Conservation (phyloP, 2,888 invertebrate species). For the Drosophila tripunctata region DNA sequence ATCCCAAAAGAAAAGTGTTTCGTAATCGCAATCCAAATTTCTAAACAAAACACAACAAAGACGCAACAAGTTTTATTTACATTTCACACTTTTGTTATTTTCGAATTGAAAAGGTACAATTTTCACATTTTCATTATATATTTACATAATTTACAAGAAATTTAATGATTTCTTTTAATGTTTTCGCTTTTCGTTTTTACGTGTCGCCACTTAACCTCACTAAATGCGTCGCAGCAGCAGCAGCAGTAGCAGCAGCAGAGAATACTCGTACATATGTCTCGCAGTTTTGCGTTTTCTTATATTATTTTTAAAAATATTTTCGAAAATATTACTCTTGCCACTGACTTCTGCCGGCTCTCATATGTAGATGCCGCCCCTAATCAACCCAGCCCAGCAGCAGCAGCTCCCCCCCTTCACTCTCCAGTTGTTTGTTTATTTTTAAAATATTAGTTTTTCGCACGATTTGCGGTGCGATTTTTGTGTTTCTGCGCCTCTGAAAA, state of each 20-base stretch:
- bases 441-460: slow-evolving; percentile 69
- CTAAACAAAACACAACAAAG: slow-evolving; percentile 2
- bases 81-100: not conserved
- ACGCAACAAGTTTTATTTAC: slow-evolving; percentile 46
- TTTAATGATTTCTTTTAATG: slow-evolving; percentile 20
- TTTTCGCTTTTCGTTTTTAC: slow-evolving; percentile 10
- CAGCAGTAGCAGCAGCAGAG: too few relatives aligned
- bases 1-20: slow-evolving; percentile 59
- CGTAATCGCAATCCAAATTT: slow-evolving; percentile 63
- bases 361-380: slow-evolving; percentile 14
- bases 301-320: slow-evolving; percentile 67
- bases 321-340: slow-evolving; percentile 58
- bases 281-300: slow-evolving; percentile 16
- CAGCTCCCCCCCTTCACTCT: not conserved
- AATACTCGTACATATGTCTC: too few relatives aligned
- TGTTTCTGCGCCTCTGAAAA: slow-evolving; percentile 20
- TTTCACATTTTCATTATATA: not conserved
- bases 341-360: slow-evolving; percentile 50
- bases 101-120: slow-evolving; percentile 1
- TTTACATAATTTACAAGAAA: slow-evolving; percentile 10
- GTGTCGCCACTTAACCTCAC: slow-evolving; percentile 68
- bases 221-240: slow-evolving; percentile 34
- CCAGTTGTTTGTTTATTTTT: slow-evolving; percentile 69
- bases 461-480: slow-evolving; percentile 38
- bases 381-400: not conserved